These are phyloP conservation scores for Synanthedon formicaeformis DNA, from an alignment of 2,888 invertebrate species.

Conservation along the genomic window DNA sequence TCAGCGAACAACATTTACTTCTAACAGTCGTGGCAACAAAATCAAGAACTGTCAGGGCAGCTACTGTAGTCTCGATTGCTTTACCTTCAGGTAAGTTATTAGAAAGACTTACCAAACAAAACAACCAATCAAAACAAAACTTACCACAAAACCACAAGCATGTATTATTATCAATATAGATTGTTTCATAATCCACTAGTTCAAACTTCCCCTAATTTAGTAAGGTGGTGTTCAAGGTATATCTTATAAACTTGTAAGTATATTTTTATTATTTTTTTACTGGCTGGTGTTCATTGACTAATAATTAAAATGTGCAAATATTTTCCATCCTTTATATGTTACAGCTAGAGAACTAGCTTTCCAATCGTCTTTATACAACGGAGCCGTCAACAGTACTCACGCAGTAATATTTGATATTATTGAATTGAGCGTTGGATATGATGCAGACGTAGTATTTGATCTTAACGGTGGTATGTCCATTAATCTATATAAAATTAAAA, in stretches of 20 bases:
- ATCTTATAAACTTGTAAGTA: no score
- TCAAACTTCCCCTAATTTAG: neutral
- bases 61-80: conserved; percentile 30
- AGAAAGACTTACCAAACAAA: no score
- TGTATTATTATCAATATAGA: neutral
- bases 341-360: conserved; percentile 42
- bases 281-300: no score
- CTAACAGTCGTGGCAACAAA: conserved; percentile 32
- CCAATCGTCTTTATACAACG: conserved; percentile 30
- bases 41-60: conserved; percentile 42
- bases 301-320: no score
- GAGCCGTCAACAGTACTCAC: conserved; percentile 24
- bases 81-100: conserved; percentile 35
- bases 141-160: neutral
- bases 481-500: no score
- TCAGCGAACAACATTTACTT: conserved; percentile 20
- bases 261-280: no score
- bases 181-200: neutral
- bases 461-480: conserved; percentile 33
- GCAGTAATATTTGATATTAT: conserved; percentile 24
- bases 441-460: conserved; percentile 23
- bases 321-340: conserved; percentile 3
- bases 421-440: conserved; percentile 25
- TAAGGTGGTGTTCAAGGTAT: neutral
- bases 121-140: no score